Conservation (phyloP, 2,888 invertebrate genomes). For the Tanypteryx hageni region DNA sequence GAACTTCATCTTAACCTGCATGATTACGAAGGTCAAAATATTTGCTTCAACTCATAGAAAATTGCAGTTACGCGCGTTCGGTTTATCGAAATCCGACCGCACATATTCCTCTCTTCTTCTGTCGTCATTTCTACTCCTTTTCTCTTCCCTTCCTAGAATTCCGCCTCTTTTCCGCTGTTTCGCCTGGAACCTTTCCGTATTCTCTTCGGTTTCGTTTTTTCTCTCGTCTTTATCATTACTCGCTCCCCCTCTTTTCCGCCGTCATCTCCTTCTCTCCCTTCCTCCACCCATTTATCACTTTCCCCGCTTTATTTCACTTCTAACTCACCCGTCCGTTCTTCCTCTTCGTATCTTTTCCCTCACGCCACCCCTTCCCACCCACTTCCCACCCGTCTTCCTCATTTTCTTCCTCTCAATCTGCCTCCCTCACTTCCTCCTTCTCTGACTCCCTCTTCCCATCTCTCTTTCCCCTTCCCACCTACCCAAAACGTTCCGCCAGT, state of each 20-base stretch:
- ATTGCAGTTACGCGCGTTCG: too few relatives aligned
- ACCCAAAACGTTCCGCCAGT: constrained; percentile 28
- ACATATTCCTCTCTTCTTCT: too few relatives aligned
- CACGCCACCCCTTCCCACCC: not conserved
- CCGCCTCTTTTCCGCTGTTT: not conserved
- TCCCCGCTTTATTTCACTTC: not conserved
- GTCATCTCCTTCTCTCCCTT: not conserved
- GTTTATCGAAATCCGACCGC: too few relatives aligned
- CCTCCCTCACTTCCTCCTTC: too few relatives aligned
- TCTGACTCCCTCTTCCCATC: too few relatives aligned
- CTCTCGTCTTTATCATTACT: not conserved
- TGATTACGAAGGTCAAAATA: too few relatives aligned
- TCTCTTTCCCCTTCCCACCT: not conserved
- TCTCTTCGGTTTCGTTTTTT: not conserved
- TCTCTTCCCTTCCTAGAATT: not conserved
- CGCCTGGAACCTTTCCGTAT: not conserved
- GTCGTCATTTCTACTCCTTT: too few relatives aligned
- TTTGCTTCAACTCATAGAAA: too few relatives aligned
- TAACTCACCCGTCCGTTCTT: not conserved
- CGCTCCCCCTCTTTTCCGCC: not conserved
- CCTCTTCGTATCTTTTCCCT: not conserved
- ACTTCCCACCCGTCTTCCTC: not conserved
- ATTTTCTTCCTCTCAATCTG: not conserved
- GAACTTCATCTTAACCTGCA: too few relatives aligned
- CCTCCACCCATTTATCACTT: not conserved